Percentiles rank a stretch among this genome's conserved stretches.
Conservation (phyloP, 2,888 invertebrate species). For the Apamea crenata region DNA sequence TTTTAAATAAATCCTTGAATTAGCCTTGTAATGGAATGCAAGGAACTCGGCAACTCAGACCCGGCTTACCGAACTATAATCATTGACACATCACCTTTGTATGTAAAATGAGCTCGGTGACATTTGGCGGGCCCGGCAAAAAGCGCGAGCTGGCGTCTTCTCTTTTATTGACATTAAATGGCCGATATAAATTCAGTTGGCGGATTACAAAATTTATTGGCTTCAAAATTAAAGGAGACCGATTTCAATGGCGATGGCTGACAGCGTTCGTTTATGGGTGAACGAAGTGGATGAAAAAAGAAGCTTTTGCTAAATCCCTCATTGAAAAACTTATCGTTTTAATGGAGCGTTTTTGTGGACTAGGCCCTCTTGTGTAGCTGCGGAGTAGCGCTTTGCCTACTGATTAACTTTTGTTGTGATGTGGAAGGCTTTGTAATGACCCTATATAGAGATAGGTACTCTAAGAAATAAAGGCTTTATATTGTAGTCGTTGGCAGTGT, state of each 20-base stretch:
- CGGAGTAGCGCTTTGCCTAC: slow-evolving; percentile 63
- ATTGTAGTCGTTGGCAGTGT: slow-evolving; percentile 35
- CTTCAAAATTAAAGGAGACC: slow-evolving; percentile 89
- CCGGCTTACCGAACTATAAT: slow-evolving; percentile 67
- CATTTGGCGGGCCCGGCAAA: slow-evolving; percentile 79
- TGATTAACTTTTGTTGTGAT: slow-evolving; percentile 57
- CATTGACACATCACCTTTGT: slow-evolving; percentile 86
- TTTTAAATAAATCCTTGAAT: slow-evolving; percentile 53
- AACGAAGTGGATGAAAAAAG: slow-evolving; percentile 78
- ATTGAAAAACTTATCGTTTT: slow-evolving; percentile 82
- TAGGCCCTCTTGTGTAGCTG: slow-evolving; percentile 46
- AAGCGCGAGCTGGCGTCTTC: slow-evolving; percentile 76
- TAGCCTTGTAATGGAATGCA: slow-evolving; percentile 58
- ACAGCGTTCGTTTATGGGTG: slow-evolving; percentile 85
- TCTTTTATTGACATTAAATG: slow-evolving; percentile 88
- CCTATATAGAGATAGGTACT: slow-evolving; percentile 44
- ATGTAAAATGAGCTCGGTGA: slow-evolving; percentile 84
- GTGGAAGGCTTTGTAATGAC: slow-evolving; percentile 51
- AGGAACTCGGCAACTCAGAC: slow-evolving; percentile 37
- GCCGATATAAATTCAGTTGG: slow-evolving; percentile 89
- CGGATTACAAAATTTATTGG: slow-evolving; percentile 90
- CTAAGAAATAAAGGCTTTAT: slow-evolving; percentile 49
- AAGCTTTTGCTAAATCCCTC: slow-evolving; percentile 74
- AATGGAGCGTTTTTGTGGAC: slow-evolving; percentile 75
- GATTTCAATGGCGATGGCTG: slow-evolving; percentile 88